Evolutionary conservation across 2,888 invertebrate species (phyloP).

Genomic region (Trissolcus japonicus): DNA sequence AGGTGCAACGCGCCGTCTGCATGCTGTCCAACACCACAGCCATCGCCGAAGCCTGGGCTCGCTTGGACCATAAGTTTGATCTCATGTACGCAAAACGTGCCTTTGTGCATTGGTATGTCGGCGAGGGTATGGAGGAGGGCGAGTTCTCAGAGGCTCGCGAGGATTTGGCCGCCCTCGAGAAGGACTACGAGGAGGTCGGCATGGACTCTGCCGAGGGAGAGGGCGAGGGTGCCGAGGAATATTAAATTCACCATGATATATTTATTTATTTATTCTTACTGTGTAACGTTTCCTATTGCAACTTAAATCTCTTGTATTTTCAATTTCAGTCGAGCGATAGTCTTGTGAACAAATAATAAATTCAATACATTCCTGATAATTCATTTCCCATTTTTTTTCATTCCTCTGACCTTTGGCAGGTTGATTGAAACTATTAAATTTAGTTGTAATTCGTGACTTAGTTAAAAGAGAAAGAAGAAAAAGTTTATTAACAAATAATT

Average conservation of each 20-base stretch:
- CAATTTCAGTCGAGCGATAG: no score
- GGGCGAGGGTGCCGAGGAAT: constrained; percentile 29
- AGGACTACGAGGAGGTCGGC: constrained; percentile 32
- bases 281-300: no score
- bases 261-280: no score
- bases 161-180: constrained; percentile 25
- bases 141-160: constrained; percentile 33
- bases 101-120: constrained; percentile 24
- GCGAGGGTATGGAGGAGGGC: constrained; percentile 35
- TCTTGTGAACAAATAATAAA: no score
- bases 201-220: constrained; percentile 34
- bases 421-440: no score
- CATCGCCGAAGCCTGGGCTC: constrained; percentile 27
- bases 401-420: no score
- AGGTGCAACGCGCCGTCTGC: constrained; percentile 20
- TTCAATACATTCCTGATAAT: no score
- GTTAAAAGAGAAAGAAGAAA: no score
- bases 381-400: no score
- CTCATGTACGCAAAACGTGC: constrained; percentile 26
- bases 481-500: no score
- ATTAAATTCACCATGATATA: constrained; percentile 1
- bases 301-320: no score
- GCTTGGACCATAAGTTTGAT: constrained; percentile 27
- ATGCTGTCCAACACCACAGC: constrained; percentile 30
- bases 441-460: no score